These are phyloP conservation scores for Aquatica leii DNA, from an alignment of 2,888 invertebrate species.

Conservation along the genomic window DNA sequence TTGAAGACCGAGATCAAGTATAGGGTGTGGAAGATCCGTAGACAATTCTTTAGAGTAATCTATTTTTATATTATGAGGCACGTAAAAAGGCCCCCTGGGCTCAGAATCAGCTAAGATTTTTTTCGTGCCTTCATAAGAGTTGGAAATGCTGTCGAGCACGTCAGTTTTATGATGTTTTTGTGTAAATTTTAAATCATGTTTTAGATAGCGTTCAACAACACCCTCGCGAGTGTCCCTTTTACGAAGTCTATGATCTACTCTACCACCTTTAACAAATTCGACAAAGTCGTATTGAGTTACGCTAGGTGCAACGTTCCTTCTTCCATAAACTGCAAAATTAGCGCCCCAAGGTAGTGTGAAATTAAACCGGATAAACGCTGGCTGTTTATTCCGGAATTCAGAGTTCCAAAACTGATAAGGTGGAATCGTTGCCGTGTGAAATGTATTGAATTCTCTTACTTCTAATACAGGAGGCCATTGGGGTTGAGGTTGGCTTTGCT, in stretches of 20 bases:
- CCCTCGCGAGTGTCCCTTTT: constrained; percentile 56
- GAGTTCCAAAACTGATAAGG: constrained; percentile 95
- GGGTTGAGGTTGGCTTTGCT: constrained; percentile 75
- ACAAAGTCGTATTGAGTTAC: constrained; percentile 97
- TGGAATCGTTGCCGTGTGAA: constrained; percentile 84
- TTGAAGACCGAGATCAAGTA: constrained; percentile 63
- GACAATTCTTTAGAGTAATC: constrained; percentile 51
- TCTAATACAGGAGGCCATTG: constrained; percentile 76
- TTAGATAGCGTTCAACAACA: constrained; percentile 18
- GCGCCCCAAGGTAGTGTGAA: constrained; percentile 92
- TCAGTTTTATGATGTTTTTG: constrained; percentile 54
- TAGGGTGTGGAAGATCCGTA: constrained; percentile 59
- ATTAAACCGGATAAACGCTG: constrained; percentile 87
- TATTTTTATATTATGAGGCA: constrained; percentile 57
- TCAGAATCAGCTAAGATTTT: constrained; percentile 62
- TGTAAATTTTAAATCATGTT: constrained; percentile 27
- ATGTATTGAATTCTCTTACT: constrained; percentile 83
- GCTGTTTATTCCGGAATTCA: constrained; percentile 90
- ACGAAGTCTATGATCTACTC: constrained; percentile 79
- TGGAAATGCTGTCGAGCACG: constrained; percentile 60
- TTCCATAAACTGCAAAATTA: constrained; percentile 94
- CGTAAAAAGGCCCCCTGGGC: constrained; percentile 60
- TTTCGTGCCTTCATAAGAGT: constrained; percentile 60
- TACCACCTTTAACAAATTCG: constrained; percentile 89
- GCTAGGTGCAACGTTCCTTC: constrained; percentile 94